Evolutionary conservation across 2,113 vertebrate species (phyloP), one percentile per base, ranked within the genome.

Genomic region (Synodontis membranacea): DNA sequence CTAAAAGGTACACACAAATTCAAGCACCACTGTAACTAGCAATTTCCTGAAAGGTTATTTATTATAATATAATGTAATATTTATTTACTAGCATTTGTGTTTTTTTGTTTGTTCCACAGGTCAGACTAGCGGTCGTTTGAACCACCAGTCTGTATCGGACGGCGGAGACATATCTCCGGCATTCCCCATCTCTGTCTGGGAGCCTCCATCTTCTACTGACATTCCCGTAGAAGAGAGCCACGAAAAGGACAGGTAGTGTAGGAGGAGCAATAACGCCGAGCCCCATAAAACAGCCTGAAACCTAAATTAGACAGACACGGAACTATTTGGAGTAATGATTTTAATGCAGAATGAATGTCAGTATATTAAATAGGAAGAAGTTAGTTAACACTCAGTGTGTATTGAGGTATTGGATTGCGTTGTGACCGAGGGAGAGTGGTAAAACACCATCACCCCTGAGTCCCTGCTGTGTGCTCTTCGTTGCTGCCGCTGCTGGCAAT

Each of bases 201-300:
- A 95, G 81, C 87, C 92, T 31, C 17, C 86, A 66, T 85, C 86
- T 4, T 86, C 89, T 31, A 56, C 82, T 52, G 94, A 97, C 46
- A 74, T 66, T 6, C 88, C 88, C 62, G 0, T 78, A 12, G 97
- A 97, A 31, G 96, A 97, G 37, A 93, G 34, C 19, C 52, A 91
- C 0, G 97, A 97, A 21, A 96, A 94, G 25, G 95, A 96, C 74
- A 97, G 95, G 97, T 97, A 94, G 93, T 74, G 75, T 23, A 37
- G 17, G n/a, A 19, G 12, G 48, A 11, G 42, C 80, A 46, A 5
- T 0, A 9, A 75, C 37, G n/a, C 6, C 11, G 9, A 50, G 37
- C n/a, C 12, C 48, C 21, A 19, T 0, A 83, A 23, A 23, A 75
- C 28, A 19, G 28, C 1, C 34, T 48, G 25, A 68, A 83, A 34